phyloP scores from a whole-genome alignment of 2,888 invertebrate genomes.

The Cyclophora punctaria region DNA sequence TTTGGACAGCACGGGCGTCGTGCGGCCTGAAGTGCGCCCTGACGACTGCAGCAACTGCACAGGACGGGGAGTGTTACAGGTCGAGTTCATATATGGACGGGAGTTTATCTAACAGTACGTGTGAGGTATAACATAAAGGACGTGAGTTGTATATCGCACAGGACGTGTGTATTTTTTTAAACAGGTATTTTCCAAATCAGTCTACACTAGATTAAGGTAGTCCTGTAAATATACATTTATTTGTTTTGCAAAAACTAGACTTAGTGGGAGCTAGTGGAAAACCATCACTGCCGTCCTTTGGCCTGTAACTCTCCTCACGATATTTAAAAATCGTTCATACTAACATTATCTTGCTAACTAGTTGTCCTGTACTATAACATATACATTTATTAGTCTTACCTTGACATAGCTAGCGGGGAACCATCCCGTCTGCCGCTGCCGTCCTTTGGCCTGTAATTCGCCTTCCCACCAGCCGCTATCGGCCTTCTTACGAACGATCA shows the following conservation, averaged over 20 bases:
- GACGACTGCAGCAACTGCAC: constrained; percentile 75
- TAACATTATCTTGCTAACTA: too few species aligned
- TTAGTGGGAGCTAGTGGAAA: constrained; percentile 91
- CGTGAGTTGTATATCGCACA: constrained; percentile 93
- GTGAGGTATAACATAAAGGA: constrained; percentile 1
- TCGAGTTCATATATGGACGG: too few species aligned
- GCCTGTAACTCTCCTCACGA: constrained; percentile 91
- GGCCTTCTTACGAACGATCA: constrained; percentile 97
- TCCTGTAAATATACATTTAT: too few species aligned
- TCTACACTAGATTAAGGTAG: too few species aligned
- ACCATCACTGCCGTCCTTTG: constrained; percentile 95
- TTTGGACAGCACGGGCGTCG: constrained; percentile 82
- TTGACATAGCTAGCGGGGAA: constrained; percentile 99
- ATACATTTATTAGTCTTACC: constrained; percentile 34
- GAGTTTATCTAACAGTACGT: not conserved
- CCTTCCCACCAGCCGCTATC: constrained; percentile 99
- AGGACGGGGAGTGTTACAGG: too few species aligned
- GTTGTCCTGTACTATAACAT: too few species aligned
- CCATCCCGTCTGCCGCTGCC: constrained; percentile 96
- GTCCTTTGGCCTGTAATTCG: constrained; percentile 93
- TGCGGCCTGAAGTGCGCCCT: constrained; percentile 81
- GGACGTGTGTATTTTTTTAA: not conserved
- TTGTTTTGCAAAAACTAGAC: constrained; percentile 78
- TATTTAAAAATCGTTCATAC: too few species aligned
- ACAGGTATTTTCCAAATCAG: not conserved